Evolutionary conservation across 2,113 vertebrate genomes (phyloP).

Genomic region (Parus major): DNA sequence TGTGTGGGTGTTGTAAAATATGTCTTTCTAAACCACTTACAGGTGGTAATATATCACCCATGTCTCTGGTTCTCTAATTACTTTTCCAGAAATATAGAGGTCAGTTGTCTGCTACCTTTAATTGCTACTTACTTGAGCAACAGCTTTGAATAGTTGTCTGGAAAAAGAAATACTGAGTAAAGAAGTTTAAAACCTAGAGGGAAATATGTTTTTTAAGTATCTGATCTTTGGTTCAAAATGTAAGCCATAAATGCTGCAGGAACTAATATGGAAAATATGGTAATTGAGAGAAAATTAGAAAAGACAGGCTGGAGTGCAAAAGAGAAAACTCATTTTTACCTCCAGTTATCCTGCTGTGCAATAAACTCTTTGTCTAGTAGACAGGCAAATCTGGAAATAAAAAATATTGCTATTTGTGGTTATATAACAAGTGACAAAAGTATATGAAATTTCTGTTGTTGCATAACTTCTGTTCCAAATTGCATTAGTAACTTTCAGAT

Average conservation of each 20-base stretch:
- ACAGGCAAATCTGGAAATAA: background rate
- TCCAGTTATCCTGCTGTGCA: background rate
- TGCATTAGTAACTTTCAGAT: background rate
- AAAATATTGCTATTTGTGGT: background rate
- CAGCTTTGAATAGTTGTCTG: conserved; percentile 46
- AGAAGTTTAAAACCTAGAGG: conserved; percentile 45
- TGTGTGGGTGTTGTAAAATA: conserved; percentile 55
- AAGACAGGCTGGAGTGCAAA: background rate
- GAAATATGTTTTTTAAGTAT: background rate
- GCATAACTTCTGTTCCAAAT: background rate
- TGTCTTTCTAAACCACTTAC: conserved; percentile 56
- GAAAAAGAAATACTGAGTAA: background rate
- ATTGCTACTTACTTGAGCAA: conserved; percentile 55
- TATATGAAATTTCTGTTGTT: background rate
- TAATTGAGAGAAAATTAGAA: background rate
- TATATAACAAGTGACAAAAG: background rate
- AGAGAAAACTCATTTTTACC: background rate
- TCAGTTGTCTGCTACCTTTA: conserved; percentile 69
- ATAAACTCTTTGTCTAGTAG: background rate
- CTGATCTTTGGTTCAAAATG: conserved; percentile 6
- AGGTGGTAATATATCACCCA: conserved; percentile 66
- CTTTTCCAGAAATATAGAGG: conserved; percentile 66
- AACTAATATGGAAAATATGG: conserved; percentile 13
- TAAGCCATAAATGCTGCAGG: background rate
- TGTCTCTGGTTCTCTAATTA: conserved; percentile 63